Evolutionary conservation across 2,113 vertebrate species (phyloP), one percentile per base, ranked within the genome.

Genomic region (Hippocampus barbouri): DNA sequence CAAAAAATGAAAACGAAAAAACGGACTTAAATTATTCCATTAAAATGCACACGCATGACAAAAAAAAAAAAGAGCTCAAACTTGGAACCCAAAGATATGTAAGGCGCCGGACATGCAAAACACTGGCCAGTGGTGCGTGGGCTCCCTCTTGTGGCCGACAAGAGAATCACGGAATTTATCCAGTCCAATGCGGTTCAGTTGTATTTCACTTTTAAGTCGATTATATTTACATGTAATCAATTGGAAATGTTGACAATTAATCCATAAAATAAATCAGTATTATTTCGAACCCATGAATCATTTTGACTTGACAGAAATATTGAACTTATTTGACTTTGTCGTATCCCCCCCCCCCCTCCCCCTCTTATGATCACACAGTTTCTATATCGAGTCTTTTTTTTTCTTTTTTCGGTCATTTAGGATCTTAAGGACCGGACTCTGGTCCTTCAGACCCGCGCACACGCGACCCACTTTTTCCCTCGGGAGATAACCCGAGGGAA

Each of bases 401-500:
- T 74, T n/a, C n/a, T n/a, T 63, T 81, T 75, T 73, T 66, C 72
- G 14, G 57, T 66, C 66, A 70, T 73, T 51, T 60, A 79, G 25
- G 59, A 67, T 63, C 59, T 81, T 61, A 74, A 81, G 73, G 65
- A 54, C 57, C 63, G 51, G 80, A 69, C 63, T 16, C 10, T 74
- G 63, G 68, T 68, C 72, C 68, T 78, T 34, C 41, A 74, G 69
- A n/a, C 53, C 14, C 27, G 1, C 23, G 4, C 64, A 41, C 66
- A 54, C 77, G n/a, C 15, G 27, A 47, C 68, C 41, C 74, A 68
- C 56, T 23, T 41, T 38, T 23, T 45, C 73, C 75, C 67, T 49
- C 57, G 60, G 73, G 72, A 71, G 72, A 65, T 72, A 67, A 51
- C 56, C 66, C 72, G 40, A 38, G 81, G 75, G 79, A 21, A 77